phyloP scores from a whole-genome alignment of 2,888 invertebrate genomes.

The Incurvaria masculella region DNA sequence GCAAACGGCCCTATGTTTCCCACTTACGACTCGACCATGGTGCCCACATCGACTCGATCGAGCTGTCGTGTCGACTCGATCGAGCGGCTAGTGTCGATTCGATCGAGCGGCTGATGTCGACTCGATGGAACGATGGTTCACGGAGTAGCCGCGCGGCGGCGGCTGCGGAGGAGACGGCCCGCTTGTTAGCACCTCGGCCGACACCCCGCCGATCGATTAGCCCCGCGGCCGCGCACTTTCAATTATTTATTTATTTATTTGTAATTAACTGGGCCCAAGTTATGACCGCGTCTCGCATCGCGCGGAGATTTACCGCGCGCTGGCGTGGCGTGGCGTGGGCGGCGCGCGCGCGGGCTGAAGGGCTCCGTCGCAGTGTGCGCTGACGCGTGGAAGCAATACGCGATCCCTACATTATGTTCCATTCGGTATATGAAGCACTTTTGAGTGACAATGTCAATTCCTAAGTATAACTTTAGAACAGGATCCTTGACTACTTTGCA shows the following conservation, averaged over 20 bases:
- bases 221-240: conserved; percentile 55
- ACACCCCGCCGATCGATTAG: conserved; percentile 45
- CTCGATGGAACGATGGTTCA: no score
- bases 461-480: no score
- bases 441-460: no score
- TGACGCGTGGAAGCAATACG: conserved; percentile 16
- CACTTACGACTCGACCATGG: no score
- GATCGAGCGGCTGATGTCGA: no score
- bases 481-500: no score
- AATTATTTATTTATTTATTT: conserved; percentile 60
- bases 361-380: conserved; percentile 27
- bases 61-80: no score
- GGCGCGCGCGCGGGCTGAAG: conserved; percentile 19
- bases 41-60: no score
- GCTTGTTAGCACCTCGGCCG: conserved; percentile 50
- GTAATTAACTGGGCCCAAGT: conserved; percentile 53
- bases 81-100: no score
- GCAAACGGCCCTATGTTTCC: no score
- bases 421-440: conserved; percentile 7
- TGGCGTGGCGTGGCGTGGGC: conserved; percentile 29
- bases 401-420: conserved; percentile 18
- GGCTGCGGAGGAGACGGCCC: no score
- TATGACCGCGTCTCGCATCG: conserved; percentile 27
- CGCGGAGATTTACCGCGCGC: conserved; percentile 38
- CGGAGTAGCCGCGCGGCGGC: no score